These are phyloP conservation scores for Polydrusus cervinus DNA, from an alignment of 2,888 invertebrate genomes.

Conservation along the genomic window DNA sequence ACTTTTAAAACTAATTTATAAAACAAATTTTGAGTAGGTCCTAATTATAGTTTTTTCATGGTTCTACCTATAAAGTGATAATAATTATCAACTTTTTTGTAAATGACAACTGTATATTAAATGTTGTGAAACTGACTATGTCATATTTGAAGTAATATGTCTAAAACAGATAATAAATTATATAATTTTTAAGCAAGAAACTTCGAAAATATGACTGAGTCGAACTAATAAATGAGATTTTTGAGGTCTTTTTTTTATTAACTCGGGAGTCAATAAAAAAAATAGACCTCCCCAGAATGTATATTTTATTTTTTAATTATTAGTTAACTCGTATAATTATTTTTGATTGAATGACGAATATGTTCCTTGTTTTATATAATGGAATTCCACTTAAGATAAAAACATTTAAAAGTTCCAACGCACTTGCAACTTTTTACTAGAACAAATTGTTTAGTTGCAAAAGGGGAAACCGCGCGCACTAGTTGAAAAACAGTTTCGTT, in stretches of 20 bases:
- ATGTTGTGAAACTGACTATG: background rate
- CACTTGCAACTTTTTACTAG: too few species aligned
- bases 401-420: background rate
- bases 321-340: background rate
- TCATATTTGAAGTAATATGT: constrained; percentile 15
- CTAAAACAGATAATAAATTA: background rate
- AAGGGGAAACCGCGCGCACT: too few species aligned
- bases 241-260: constrained; percentile 3
- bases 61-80: too few species aligned
- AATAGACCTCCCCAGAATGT: background rate
- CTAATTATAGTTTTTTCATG: too few species aligned
- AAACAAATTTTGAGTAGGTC: too few species aligned
- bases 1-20: too few species aligned
- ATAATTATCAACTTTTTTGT: background rate
- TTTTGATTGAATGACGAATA: constrained; percentile 10
- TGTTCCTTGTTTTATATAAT: constrained; percentile 10
- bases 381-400: background rate
- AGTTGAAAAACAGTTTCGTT: too few species aligned
- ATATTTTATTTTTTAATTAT: constrained; percentile 9
- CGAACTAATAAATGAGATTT: background rate
- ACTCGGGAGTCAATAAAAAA: background rate
- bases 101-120: background rate
- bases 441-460: too few species aligned
- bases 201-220: background rate
- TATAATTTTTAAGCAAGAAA: background rate